Conservation (phyloP, 2,888 invertebrate genomes). For the Melinaea menophilus region DNA sequence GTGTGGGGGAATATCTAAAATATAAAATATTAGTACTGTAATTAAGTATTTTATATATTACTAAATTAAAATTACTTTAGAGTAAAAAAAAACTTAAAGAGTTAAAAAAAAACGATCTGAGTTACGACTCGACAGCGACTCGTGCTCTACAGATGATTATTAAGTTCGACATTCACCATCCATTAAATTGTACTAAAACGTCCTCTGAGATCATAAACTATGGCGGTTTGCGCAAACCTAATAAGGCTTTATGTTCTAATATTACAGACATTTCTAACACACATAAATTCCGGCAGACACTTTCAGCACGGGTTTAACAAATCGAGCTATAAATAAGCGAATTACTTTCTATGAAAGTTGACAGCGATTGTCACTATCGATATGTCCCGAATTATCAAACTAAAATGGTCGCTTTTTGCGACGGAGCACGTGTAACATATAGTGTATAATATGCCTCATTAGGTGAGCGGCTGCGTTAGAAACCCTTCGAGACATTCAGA, state of each 20-base stretch:
- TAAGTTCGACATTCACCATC: not conserved
- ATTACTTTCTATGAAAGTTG: not conserved
- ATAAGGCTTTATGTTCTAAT: not conserved
- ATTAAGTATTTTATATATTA: no score
- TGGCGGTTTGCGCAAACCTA: not conserved
- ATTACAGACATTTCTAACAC: slow-evolving; percentile 1
- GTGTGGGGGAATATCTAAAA: no score
- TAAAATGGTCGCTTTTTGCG: slow-evolving; percentile 2
- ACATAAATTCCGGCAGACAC: not conserved
- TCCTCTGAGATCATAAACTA: not conserved
- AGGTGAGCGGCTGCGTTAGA: no score
- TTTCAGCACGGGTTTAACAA: not conserved
- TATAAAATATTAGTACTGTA: no score
- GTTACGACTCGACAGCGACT: not conserved
- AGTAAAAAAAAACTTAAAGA: no score
- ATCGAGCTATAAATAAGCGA: not conserved
- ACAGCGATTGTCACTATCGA: not conserved
- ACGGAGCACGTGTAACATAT: not conserved
- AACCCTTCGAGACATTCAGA: no score
- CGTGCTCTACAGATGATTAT: not conserved
- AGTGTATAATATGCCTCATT: no score
- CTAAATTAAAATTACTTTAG: no score
- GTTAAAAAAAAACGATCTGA: no score
- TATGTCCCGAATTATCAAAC: not conserved
- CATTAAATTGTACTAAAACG: not conserved